Conservation (phyloP, 2,113 vertebrate genomes). For the Quiscalus mexicanus region DNA sequence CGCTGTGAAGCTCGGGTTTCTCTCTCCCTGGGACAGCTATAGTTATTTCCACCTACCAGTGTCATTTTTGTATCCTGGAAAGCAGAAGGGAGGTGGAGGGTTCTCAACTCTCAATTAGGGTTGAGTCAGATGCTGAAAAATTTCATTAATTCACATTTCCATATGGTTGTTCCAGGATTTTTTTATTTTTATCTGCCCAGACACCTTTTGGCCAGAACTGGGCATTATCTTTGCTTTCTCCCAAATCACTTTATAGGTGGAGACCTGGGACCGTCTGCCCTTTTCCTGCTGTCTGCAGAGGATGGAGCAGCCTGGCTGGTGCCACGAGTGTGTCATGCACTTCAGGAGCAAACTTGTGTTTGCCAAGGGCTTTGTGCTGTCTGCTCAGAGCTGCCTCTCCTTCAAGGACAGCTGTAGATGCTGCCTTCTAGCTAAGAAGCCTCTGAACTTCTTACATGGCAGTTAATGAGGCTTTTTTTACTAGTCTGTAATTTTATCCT, state of each 20-base stretch:
- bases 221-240: conserved; percentile 40
- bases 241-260: conserved; percentile 15
- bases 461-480: conserved; percentile 33
- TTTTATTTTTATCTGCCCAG: conserved; percentile 55
- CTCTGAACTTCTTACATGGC: conserved; percentile 36
- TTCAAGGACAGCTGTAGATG: conserved; percentile 15
- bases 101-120: conserved; percentile 54
- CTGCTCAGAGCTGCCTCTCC: conserved; percentile 1
- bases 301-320: conserved; percentile 30
- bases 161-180: conserved; percentile 52
- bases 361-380: conserved; percentile 30
- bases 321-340: background rate
- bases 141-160: conserved; percentile 73
- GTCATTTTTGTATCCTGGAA: conserved; percentile 72
- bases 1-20: background rate
- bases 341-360: background rate
- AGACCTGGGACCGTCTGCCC: conserved; percentile 17
- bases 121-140: conserved; percentile 65
- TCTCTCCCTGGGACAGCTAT: conserved; percentile 51
- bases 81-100: conserved; percentile 69
- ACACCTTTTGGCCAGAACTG: conserved; percentile 49
- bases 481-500: conserved; percentile 48
- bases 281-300: background rate
- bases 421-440: background rate
- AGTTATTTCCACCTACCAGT: conserved; percentile 70